Percentiles rank a stretch among this genome's conserved stretches.
Conservation (phyloP, 2,888 invertebrate species). For the Tetranychus piercei region DNA sequence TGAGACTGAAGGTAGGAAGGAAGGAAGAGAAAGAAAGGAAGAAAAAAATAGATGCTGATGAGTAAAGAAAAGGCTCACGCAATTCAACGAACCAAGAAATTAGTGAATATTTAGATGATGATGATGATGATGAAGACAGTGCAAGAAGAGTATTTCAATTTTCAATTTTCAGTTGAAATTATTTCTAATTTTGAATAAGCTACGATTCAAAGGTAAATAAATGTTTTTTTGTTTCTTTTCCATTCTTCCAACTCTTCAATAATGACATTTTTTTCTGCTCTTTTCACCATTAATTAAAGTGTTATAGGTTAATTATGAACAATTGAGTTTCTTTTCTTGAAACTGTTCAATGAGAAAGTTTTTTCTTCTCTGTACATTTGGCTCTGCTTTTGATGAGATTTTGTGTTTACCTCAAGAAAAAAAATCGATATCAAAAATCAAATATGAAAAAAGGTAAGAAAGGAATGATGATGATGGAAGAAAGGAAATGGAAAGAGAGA, state of each 20-base stretch:
- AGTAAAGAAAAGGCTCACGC: background rate
- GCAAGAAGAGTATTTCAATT: background rate
- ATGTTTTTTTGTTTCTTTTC: background rate
- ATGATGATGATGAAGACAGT: background rate
- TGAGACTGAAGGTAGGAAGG: slow-evolving; percentile 3
- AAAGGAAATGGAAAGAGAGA: background rate
- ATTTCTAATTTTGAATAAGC: too few species aligned
- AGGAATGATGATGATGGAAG: background rate
- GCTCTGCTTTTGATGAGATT: background rate
- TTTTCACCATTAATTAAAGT: background rate
- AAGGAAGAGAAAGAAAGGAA: slow-evolving; percentile 10
- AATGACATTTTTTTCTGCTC: background rate
- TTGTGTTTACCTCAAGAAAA: background rate
- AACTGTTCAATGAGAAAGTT: background rate
- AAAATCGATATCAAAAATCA: background rate
- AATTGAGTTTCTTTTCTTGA: background rate
- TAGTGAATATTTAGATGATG: slow-evolving; percentile 5
- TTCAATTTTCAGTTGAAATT: background rate
- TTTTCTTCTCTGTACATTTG: background rate
- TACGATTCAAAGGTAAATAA: too few species aligned
- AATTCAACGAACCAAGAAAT: slow-evolving; percentile 2
- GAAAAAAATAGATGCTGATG: slow-evolving; percentile 9
- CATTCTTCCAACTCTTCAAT: background rate
- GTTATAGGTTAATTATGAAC: background rate
- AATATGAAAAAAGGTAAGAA: background rate